Percentiles rank a stretch among this genome's conserved stretches.
These are phyloP conservation scores for Pyralis farinalis DNA, from an alignment of 2,888 invertebrate species.

Conservation along the genomic window DNA sequence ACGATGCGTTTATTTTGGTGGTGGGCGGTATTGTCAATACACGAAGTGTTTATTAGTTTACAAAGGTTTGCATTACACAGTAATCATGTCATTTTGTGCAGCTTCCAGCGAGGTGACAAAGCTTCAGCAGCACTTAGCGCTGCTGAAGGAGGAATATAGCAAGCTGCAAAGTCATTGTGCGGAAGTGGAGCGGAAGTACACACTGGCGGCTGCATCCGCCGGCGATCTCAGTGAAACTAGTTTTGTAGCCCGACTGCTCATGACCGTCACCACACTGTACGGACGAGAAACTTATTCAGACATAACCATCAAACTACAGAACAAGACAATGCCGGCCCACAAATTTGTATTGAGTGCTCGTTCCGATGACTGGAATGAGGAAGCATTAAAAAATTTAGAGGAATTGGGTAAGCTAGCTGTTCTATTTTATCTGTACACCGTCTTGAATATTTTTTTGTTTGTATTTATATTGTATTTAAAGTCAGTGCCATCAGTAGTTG, in stretches of 20 bases:
- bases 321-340: conserved; percentile 89
- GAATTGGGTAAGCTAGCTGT: conserved; percentile 85
- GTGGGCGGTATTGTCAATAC: conserved; percentile 62
- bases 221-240: conserved; percentile 85
- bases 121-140: conserved; percentile 90
- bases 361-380: conserved; percentile 92
- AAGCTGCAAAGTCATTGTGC: conserved; percentile 91
- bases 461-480: too few relatives aligned
- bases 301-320: conserved; percentile 87
- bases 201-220: conserved; percentile 86
- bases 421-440: background rate
- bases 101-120: conserved; percentile 83
- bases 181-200: conserved; percentile 92
- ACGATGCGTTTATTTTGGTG: conserved; percentile 22
- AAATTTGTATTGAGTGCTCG: conserved; percentile 94
- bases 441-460: too few relatives aligned
- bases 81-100: conserved; percentile 55
- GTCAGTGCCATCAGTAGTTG: too few relatives aligned
- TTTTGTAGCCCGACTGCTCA: conserved; percentile 91
- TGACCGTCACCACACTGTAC: conserved; percentile 91
- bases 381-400: conserved; percentile 83
- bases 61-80: too few relatives aligned
- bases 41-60: conserved; percentile 19
- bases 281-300: conserved; percentile 92
- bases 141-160: conserved; percentile 94